Evolutionary conservation across 2,113 vertebrate species (phyloP), one percentile per base, ranked within the genome.

Genomic region (Ptyas mucosa): DNA sequence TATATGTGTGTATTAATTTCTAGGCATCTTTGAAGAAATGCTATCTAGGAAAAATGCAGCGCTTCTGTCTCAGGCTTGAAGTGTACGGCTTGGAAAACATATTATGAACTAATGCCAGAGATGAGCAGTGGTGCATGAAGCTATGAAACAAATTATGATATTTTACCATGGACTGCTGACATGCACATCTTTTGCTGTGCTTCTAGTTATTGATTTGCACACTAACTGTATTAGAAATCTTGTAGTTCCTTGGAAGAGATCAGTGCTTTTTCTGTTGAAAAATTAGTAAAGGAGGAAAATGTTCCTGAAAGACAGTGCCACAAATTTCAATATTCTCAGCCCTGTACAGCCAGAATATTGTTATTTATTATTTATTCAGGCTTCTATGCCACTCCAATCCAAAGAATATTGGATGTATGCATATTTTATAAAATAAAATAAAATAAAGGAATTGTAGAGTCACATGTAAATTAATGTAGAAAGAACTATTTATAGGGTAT

Each of bases 1-100:
- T 24, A 21, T 18, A 34, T 7, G 26, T 52, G 20, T 18, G 4
- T 26, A 20, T 0, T 1, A 3, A 26, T 14, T 12, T 29, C 9
- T 55, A 87, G 26, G 0, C 34, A 0, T 5, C 21, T 49, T 57
- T 26, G 14, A 9, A 29, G 29, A 92, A 90, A 88, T 9, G 23
- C 14, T 21, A 26, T 14, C 34, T 86, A 1, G 64, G 89, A 54
- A 81, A 39, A 3, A 9, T 0, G 1, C 61, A 58, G 1, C 3
- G 3, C 34, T 86, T 86, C 24, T 86, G 39, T 57, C 53, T 86
- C 34, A 8, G 46, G 53, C 75, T 55, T 91, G 81, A 91, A 57
- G 24, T n/a, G 57, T 57, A 86, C 39, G 20, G 43, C 39, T 49
- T 86, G 75, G 53, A 54, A 91, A 18, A 54, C 90, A 58, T 91